Evolutionary conservation across 2,888 invertebrate species (phyloP).

Genomic region (Drosophila paracracens): DNA sequence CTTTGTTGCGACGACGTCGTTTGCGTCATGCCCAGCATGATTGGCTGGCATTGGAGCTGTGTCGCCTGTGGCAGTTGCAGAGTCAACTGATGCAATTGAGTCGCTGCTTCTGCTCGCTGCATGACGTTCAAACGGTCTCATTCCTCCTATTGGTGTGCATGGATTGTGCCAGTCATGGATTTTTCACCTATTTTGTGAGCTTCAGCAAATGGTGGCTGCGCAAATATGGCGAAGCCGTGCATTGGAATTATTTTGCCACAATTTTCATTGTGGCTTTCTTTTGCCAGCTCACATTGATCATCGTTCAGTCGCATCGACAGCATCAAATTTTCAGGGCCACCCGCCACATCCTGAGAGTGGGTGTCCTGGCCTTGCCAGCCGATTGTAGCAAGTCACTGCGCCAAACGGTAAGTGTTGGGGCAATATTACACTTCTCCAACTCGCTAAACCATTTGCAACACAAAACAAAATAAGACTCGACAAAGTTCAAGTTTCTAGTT

Average conservation of each 20-base stretch:
- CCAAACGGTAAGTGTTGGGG: slow-evolving; percentile 35
- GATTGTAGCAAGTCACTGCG: slow-evolving; percentile 23
- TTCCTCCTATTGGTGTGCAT: slow-evolving; percentile 63
- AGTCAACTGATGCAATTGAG: slow-evolving; percentile 56
- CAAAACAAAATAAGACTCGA: not conserved
- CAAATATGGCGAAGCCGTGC: not conserved
- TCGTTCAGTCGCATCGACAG: slow-evolving; percentile 40
- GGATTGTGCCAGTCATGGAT: slow-evolving; percentile 71
- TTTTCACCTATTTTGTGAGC: slow-evolving; percentile 73
- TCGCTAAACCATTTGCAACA: not conserved
- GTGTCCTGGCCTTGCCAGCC: slow-evolving; percentile 24
- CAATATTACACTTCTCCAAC: not conserved
- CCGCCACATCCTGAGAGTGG: slow-evolving; percentile 20
- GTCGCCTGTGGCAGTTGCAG: slow-evolving; percentile 58
- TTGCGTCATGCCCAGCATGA: slow-evolving; percentile 51
- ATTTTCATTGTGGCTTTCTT: slow-evolving; percentile 24
- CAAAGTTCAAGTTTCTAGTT: not conserved
- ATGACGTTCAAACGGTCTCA: slow-evolving; percentile 65
- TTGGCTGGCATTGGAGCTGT: slow-evolving; percentile 62
- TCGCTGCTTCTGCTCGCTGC: slow-evolving; percentile 49
- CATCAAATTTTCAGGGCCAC: slow-evolving; percentile 16
- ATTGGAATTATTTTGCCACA: not conserved
- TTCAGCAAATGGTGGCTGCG: slow-evolving; percentile 48
- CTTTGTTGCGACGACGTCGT: slow-evolving; percentile 2
- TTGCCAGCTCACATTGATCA: slow-evolving; percentile 44